Percentiles rank a stretch among this genome's conserved stretches.
Conservation (phyloP, 2,888 invertebrate genomes). For the Zonitis immaculata region DNA sequence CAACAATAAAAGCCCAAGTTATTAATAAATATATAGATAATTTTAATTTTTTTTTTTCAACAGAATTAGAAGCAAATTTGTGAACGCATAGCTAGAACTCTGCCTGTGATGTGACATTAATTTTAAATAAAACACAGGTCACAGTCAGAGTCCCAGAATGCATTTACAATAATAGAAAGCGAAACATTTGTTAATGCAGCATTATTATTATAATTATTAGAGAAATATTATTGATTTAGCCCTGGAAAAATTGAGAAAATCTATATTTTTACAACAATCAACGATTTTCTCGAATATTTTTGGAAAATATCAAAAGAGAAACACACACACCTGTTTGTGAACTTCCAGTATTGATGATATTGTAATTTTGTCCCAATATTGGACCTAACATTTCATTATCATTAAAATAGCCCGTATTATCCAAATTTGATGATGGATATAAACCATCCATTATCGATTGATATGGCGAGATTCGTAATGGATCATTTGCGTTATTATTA, state of each 20-base stretch:
- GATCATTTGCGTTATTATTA: conserved; percentile 6
- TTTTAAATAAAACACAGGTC: conserved; percentile 58
- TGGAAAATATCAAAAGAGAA: too few species aligned
- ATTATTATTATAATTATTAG: too few species aligned
- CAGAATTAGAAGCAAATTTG: conserved; percentile 10
- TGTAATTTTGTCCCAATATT: conserved; percentile 61
- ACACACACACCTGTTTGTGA: conserved; percentile 17
- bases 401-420: conserved; percentile 60
- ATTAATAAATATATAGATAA: neutral
- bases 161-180: conserved; percentile 31
- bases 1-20: conserved; percentile 6
- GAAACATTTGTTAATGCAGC: conserved; percentile 5
- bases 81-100: conserved; percentile 83
- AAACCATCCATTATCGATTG: conserved; percentile 12
- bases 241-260: too few species aligned
- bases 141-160: conserved; percentile 72
- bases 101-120: conserved; percentile 83
- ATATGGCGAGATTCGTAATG: conserved; percentile 15
- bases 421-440: conserved; percentile 49
- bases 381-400: conserved; percentile 75
- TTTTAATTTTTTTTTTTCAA: neutral
- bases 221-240: neutral
- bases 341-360: conserved; percentile 65
- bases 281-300: too few species aligned
- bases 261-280: too few species aligned